Evolutionary conservation across 2,113 vertebrate species (phyloP), one percentile per base, ranked within the genome.

Genomic region (Oreotrochilus melanogaster): DNA sequence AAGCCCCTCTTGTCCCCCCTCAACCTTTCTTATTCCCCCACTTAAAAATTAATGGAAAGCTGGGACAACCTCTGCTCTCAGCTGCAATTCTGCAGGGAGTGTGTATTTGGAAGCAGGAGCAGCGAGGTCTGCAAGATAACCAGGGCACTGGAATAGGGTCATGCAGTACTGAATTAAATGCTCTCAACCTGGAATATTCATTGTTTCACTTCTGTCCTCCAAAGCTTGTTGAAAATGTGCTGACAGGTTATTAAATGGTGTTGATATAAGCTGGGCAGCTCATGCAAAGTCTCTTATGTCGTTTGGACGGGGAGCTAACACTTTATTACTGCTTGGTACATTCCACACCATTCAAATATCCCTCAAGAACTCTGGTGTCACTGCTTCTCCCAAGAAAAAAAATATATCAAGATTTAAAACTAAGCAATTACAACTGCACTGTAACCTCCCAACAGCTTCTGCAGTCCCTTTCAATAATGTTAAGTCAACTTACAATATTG

Each of bases 341-440:
- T 98, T 98, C 99, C 99, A 99, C 71, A 98, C 79, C 0, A 98
- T 98, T 71, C 97, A 98, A 76, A 99, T 99, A 24, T 99, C 98
- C 2, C 93, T 94, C 31, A 97, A 91, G 88, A 98, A 98, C 45
- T 99, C 98, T 0, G 79, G 51, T 53, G 85, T 30, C 18, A 84
- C 88, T 2, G 30, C 93, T 65, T 94, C 96, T 45, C 98, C 98
- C 99, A 99, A 82, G 30, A 83, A 5, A 72, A 22, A 54, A 82
- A 35, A 66, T 8, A 50, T 1, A 42, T 4, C 2, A 18, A 60
- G 33, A 48, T 37, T 82, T 50, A 23, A 69, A 90, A 71, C 22
- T 0, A 60, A 89, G 70, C 21, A 45, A 57, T 19, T 24, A 16
- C 17, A 78, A n/a, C 10, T 31, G 31, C 24, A 4, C 42, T 6